Base-by-base conservation (phyloP, 1,140 invertebrate genomes). In the Trypoxylus dichotomus region DNA sequence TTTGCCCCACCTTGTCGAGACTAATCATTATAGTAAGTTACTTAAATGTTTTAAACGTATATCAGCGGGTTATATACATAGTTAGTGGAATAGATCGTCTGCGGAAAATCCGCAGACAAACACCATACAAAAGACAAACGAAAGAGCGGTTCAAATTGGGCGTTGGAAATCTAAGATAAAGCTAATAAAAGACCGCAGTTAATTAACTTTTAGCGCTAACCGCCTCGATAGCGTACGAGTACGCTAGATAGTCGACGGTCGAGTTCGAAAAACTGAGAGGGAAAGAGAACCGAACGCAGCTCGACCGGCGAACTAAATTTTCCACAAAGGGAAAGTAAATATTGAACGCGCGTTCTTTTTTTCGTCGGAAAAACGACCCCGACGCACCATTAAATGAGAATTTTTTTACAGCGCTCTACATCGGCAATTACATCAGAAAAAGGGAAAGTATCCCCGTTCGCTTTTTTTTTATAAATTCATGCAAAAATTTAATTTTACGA, bases 111-210 rank as follows among this genome's bases (percentile, higher is more conserved):
- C 15, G n/a, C 43, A 47, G 43, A 37, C 32, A 37, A 37, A 54
- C 47, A 54, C 15, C 19, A n/a, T 37, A 15, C 47, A n/a, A 54
- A 19, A 19, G 47, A 54, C 7, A 54, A 54, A 54, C 47, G 7
- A 54, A 54, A 54, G 47, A 54, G 3, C 47, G 47, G 47, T 15
- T n/a, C 32, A 37, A 37, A 37, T 37, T 37, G 19, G 19, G 47
- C 47, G 47, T 54, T 54, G n/a, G 47, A 54, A 54, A 54, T 54
- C 47, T 54, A 54, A 54, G 47, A 54, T 54, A 54, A 54, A 54
- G 15, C n/a, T 15, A 54, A 54, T 19, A 54, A 54, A 54, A 54
- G 47, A n/a, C 15, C 47, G 19, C 6, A 54, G 6, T 54, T 54
- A 54, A 54, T 54, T 54, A 54, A 3, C 19, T 54, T 54, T 54